Conservation (phyloP, 2,797 vertebrate species). For the Bovichtus diacanthus region DNA sequence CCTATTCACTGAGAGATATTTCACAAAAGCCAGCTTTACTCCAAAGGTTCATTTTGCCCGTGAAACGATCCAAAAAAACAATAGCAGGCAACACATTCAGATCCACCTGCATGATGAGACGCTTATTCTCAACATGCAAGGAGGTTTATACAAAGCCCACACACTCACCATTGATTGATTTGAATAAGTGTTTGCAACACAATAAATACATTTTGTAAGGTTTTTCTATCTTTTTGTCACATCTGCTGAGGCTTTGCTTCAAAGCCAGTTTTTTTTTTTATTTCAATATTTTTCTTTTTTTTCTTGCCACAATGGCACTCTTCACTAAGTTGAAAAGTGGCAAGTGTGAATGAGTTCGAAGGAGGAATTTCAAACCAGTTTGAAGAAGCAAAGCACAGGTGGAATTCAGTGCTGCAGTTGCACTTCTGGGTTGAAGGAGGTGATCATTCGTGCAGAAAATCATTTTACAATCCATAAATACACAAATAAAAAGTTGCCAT, state of each 20-base stretch:
- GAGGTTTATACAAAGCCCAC: constrained; percentile 30
- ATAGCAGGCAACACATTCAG: constrained; percentile 7
- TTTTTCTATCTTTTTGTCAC: background rate
- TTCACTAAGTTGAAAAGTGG: background rate
- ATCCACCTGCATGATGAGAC: constrained; percentile 16
- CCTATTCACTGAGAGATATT: constrained; percentile 16
- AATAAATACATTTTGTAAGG: background rate
- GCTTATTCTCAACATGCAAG: constrained; percentile 7
- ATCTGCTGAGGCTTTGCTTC: background rate
- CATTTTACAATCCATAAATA: too few relatives aligned
- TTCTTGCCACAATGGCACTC: background rate
- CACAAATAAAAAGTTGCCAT: background rate
- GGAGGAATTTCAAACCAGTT: background rate
- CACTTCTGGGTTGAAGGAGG: background rate
- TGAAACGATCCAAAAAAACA: constrained; percentile 12
- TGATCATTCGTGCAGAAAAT: background rate
- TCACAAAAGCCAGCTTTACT: constrained; percentile 28
- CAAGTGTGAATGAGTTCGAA: background rate
- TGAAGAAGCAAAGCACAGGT: background rate
- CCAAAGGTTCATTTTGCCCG: constrained; percentile 20
- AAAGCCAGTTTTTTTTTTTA: constrained; percentile 5
- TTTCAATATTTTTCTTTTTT: background rate
- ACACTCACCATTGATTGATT: constrained; percentile 12
- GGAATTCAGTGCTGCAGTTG: background rate
- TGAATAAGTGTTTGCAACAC: constrained; percentile 4